These are phyloP conservation scores for Acromyrmex heyeri DNA, from an alignment of 1,140 invertebrate species.

Conservation along the genomic window DNA sequence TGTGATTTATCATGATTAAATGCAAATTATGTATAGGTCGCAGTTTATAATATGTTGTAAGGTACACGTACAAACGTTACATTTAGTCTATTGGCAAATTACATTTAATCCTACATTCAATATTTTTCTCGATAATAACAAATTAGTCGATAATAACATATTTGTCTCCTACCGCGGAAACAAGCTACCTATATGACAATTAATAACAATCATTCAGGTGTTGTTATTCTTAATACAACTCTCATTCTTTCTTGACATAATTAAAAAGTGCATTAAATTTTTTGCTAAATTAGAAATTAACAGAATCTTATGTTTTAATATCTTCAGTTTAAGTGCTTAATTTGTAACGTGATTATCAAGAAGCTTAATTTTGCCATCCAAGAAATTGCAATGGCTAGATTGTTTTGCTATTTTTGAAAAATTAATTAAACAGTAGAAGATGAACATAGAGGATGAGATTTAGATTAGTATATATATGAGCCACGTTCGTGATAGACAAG, in stretches of 20 bases:
- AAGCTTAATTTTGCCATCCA: neutral
- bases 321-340: neutral
- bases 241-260: neutral
- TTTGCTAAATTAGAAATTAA: neutral
- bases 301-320: neutral
- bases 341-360: neutral
- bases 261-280: neutral
- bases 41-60: conserved; percentile 25
- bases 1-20: conserved; percentile 35
- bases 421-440: neutral
- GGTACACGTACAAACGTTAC: conserved; percentile 18
- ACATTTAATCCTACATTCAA: conserved; percentile 5
- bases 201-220: neutral
- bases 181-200: neutral
- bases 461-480: neutral
- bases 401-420: neutral
- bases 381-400: neutral
- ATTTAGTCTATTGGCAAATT: conserved; percentile 28
- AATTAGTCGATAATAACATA: neutral
- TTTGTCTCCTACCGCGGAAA: neutral
- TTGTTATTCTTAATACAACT: neutral
- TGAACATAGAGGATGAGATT: neutral
- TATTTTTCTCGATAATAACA: neutral
- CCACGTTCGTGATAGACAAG: conserved; percentile 9
- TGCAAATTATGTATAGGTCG: conserved; percentile 20